Evolutionary conservation across 2,888 invertebrate genomes (phyloP).

Genomic region (Tupiocoris notatus): DNA sequence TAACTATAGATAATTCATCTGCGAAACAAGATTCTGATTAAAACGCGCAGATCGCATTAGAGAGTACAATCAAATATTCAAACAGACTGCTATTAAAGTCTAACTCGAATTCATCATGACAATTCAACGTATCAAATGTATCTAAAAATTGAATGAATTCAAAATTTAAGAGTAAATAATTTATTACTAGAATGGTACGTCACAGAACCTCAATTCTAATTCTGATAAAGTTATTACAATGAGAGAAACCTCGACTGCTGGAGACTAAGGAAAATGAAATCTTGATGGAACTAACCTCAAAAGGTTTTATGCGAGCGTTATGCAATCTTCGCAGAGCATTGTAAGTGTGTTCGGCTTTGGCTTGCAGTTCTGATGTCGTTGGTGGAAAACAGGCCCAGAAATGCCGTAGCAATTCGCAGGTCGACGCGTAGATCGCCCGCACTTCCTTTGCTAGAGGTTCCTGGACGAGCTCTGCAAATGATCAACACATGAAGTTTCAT

Average conservation of each 20-base stretch:
- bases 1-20: no score
- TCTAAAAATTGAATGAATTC: not conserved
- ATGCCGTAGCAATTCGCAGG: slow-evolving; percentile 86
- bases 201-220: no score
- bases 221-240: no score
- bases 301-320: slow-evolving; percentile 78
- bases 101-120: not conserved
- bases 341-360: slow-evolving; percentile 81
- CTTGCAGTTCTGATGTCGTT: slow-evolving; percentile 70
- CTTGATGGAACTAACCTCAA: slow-evolving; percentile 75
- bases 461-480: slow-evolving; percentile 77
- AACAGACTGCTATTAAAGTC: no score
- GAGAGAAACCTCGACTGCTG: no score
- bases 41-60: no score
- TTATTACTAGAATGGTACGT: not conserved
- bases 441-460: slow-evolving; percentile 80
- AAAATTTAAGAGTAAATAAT: not conserved
- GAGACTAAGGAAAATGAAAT: no score
- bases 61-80: no score
- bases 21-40: no score
- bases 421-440: slow-evolving; percentile 77
- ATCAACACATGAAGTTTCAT: not conserved
- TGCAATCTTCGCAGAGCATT: slow-evolving; percentile 86
- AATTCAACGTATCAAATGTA: no score
- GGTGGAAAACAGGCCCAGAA: slow-evolving; percentile 94